Evolutionary conservation across 1,140 invertebrate genomes (phyloP).

Genomic region (Zaprionus lachaisei): DNA sequence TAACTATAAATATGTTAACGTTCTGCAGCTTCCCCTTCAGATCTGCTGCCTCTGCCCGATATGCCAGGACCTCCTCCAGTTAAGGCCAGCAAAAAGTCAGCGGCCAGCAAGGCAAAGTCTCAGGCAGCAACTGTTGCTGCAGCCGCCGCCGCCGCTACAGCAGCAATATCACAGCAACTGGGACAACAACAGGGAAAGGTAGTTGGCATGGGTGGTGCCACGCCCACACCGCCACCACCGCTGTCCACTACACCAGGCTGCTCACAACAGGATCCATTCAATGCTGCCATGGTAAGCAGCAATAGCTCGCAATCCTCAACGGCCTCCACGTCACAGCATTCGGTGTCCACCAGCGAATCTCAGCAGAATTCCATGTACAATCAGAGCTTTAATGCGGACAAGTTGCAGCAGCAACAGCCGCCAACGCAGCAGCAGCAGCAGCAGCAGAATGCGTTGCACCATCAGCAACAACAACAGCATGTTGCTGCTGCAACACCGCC

Average conservation of each 20-base stretch:
- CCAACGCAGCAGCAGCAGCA: slow-evolving; percentile 45
- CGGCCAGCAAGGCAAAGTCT: slow-evolving; percentile 72
- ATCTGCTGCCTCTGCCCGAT: slow-evolving; percentile 70
- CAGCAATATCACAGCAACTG: slow-evolving; percentile 41
- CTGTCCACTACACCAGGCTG: slow-evolving; percentile 78
- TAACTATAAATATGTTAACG: not conserved
- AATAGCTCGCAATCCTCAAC: slow-evolving; percentile 82
- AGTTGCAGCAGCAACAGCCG: slow-evolving; percentile 60
- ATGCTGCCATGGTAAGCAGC: slow-evolving; percentile 79
- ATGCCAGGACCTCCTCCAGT: slow-evolving; percentile 82
- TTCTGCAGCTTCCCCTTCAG: slow-evolving; percentile 7
- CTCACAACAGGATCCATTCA: slow-evolving; percentile 76
- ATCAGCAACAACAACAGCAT: slow-evolving; percentile 65
- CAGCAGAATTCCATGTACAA: slow-evolving; percentile 84
- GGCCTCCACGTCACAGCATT: slow-evolving; percentile 80
- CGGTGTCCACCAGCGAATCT: slow-evolving; percentile 81
- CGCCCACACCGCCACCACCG: slow-evolving; percentile 74
- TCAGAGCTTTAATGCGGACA: slow-evolving; percentile 81
- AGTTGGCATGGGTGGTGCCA: slow-evolving; percentile 56
- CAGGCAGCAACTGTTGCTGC: slow-evolving; percentile 40
- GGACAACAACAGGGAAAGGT: slow-evolving; percentile 45
- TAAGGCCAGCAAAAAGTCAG: slow-evolving; percentile 76
- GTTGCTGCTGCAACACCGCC: slow-evolving; percentile 65
- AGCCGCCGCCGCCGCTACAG: slow-evolving; percentile 8
- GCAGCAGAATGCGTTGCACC: slow-evolving; percentile 63